A percentile compares a stretch with the other conserved stretches of the same genome.
phyloP scores from a whole-genome alignment of 2,888 invertebrate genomes.

The Dromius quadrimaculatus region DNA sequence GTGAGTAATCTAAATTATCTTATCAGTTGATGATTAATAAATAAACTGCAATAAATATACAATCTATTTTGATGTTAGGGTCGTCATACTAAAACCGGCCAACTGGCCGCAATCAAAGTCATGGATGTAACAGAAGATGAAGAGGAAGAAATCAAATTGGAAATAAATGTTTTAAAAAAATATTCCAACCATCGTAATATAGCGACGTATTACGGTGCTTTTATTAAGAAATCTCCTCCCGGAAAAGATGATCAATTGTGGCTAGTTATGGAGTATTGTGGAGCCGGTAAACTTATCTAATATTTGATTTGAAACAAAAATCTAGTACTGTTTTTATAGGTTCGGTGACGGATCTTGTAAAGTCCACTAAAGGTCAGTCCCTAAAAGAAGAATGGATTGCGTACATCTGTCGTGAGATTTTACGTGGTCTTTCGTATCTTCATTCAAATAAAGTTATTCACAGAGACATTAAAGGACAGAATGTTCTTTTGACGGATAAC shows the following conservation, averaged over 20 bases:
- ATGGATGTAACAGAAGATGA: constrained; percentile 99
- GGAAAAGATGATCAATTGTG: constrained; percentile 99
- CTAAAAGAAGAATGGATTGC: constrained; percentile 99
- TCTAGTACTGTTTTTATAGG: constrained; percentile 67
- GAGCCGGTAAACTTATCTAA: constrained; percentile 78
- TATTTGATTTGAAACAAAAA: neutral
- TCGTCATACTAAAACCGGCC: constrained; percentile 99
- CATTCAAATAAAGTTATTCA: constrained; percentile 99
- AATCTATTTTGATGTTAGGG: constrained; percentile 74
- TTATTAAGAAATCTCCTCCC: constrained; percentile 98
- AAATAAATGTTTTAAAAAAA: constrained; percentile 99
- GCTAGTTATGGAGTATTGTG: constrained; percentile 99
- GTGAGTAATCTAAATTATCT: constrained; percentile 70
- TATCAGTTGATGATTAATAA: constrained; percentile 21
- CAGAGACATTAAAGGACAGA: constrained; percentile 99
- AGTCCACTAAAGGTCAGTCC: constrained; percentile 98
- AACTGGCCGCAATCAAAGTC: constrained; percentile 99
- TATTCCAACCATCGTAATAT: constrained; percentile 99
- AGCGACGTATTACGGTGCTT: constrained; percentile 99
- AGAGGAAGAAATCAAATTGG: constrained; percentile 99
- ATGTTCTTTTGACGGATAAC: constrained; percentile 98
- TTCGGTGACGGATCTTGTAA: constrained; percentile 98
- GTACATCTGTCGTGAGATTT: constrained; percentile 96
- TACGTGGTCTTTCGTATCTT: constrained; percentile 95
- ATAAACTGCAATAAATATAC: neutral